These are phyloP conservation scores for Diorhabda elongata DNA, from an alignment of 1,140 invertebrate genomes.

Conservation along the genomic window DNA sequence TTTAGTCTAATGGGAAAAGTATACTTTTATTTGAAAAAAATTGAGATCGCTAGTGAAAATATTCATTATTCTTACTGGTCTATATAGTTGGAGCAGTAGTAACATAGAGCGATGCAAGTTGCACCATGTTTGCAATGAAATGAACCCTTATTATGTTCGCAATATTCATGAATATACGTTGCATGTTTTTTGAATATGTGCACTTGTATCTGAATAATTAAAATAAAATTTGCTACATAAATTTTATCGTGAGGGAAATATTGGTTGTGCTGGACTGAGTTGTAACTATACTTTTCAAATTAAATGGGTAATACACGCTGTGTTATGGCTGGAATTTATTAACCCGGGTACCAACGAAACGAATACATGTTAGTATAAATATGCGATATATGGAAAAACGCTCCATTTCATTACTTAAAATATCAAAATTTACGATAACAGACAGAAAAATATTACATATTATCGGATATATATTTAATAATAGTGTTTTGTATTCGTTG, in stretches of 20 bases:
- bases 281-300: background rate
- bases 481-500: no score
- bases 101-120: constrained; percentile 24
- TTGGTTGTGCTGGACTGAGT: constrained; percentile 11
- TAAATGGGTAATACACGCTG: constrained; percentile 3
- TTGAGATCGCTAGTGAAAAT: no score
- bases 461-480: no score
- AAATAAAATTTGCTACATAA: constrained; percentile 22
- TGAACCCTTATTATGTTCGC: constrained; percentile 29
- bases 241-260: constrained; percentile 18
- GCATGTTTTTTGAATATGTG: constrained; percentile 27
- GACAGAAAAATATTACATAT: no score
- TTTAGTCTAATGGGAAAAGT: no score
- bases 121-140: constrained; percentile 29
- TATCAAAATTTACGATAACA: no score
- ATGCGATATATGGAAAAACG: no score
- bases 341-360: background rate
- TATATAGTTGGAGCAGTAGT: background rate
- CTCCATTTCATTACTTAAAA: no score
- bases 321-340: constrained; percentile 3
- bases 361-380: no score
- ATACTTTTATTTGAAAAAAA: no score
- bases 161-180: constrained; percentile 29
- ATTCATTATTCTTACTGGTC: background rate
- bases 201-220: constrained; percentile 26